Evolutionary conservation across 2,113 vertebrate species (phyloP).

Genomic region (Campylorhamphus procurvoides): DNA sequence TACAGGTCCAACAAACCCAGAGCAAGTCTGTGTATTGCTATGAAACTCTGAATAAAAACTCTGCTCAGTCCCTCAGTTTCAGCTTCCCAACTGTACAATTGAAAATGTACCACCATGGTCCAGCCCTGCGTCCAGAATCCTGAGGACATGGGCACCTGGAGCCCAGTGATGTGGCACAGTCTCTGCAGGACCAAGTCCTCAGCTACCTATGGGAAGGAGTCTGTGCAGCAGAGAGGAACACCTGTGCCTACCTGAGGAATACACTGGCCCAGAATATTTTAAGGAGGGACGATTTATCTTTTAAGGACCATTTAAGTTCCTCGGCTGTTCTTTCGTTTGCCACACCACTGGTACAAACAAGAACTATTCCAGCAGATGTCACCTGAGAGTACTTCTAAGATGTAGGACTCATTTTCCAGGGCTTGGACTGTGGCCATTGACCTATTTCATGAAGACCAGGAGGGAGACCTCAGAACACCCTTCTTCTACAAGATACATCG

Average conservation of each 20-base stretch:
- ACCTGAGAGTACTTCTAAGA: background rate
- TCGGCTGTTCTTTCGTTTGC: background rate
- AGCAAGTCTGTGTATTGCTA: background rate
- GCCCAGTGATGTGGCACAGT: background rate
- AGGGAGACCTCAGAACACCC: background rate
- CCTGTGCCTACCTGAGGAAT: background rate
- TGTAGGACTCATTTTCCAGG: rapidly evolving
- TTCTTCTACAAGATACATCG: background rate
- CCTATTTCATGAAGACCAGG: background rate
- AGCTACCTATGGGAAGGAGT: background rate
- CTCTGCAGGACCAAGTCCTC: background rate
- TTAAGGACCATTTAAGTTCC: background rate
- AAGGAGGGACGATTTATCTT: background rate
- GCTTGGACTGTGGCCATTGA: background rate
- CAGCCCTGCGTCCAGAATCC: background rate
- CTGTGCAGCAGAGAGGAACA: background rate
- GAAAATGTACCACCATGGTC: background rate
- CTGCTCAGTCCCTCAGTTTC: background rate
- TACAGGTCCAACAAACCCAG: background rate
- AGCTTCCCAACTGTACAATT: background rate
- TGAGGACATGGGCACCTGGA: background rate
- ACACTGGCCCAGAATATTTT: background rate
- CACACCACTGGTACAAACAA: background rate
- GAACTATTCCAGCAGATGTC: background rate
- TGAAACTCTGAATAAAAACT: background rate